phyloP scores from a whole-genome alignment of 2,113 vertebrate genomes.

The Uria aalge region DNA sequence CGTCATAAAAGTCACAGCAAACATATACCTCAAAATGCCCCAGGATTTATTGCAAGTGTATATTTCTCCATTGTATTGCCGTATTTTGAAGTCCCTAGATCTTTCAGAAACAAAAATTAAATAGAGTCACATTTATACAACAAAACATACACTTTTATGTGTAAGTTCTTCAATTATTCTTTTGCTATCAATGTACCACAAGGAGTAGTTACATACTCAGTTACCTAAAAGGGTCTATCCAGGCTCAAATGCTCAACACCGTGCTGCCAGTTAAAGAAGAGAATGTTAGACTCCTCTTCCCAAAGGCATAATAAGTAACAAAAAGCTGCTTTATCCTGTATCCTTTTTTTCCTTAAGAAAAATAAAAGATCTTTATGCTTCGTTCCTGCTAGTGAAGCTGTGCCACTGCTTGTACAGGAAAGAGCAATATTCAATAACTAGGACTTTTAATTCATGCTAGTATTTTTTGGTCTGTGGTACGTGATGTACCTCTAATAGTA shows the following conservation, averaged over 20 bases:
- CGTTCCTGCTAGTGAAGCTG: not conserved
- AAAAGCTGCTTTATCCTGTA: not conserved
- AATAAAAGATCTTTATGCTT: not conserved
- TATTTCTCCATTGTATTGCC: not conserved
- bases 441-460: not conserved
- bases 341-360: not conserved
- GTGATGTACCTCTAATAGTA: not conserved
- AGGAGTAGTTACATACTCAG: not conserved
- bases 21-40: not conserved
- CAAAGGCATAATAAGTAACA: not conserved
- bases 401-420: not conserved
- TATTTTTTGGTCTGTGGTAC: not conserved
- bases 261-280: not conserved
- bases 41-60: not conserved
- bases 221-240: not conserved
- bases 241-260: not conserved
- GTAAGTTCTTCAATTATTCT: not conserved
- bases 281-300: not conserved
- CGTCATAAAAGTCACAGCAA: not conserved
- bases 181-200: not conserved
- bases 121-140: not conserved
- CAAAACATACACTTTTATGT: not conserved
- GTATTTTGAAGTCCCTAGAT: not conserved
- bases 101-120: not conserved
- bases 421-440: not conserved